Conservation (phyloP, 2,113 vertebrate genomes). For the Acanthochromis polyacanthus region DNA sequence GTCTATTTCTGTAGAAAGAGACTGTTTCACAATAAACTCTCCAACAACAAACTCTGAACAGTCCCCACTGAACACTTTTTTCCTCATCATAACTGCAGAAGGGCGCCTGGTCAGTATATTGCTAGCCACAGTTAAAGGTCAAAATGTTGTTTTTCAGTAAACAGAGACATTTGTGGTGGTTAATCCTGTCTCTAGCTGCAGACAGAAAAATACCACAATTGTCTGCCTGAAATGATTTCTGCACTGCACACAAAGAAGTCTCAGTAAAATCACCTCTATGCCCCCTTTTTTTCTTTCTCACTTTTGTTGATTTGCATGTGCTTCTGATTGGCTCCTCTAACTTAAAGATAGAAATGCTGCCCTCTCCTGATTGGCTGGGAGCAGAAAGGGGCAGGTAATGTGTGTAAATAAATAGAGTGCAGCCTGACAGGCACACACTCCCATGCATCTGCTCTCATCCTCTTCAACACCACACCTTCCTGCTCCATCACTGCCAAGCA, state of each 20-base stretch:
- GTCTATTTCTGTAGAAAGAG: too few species aligned
- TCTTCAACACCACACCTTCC: not conserved
- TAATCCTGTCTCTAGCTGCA: too few species aligned
- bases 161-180: too few species aligned
- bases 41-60: too few species aligned
- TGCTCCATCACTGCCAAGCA: slow-evolving; percentile 12
- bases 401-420: slow-evolving; percentile 71
- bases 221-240: not conserved
- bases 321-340: slow-evolving; percentile 56
- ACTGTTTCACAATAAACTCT: too few species aligned
- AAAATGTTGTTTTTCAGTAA: too few species aligned
- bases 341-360: slow-evolving; percentile 35
- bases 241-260: not conserved
- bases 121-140: too few species aligned
- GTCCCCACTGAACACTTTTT: too few species aligned
- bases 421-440: slow-evolving; percentile 41
- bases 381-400: slow-evolving; percentile 39
- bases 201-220: too few species aligned
- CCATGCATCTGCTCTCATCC: slow-evolving; percentile 36
- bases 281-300: not conserved
- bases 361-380: slow-evolving; percentile 66
- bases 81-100: too few species aligned
- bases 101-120: too few species aligned
- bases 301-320: slow-evolving; percentile 38
- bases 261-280: not conserved